Conservation (phyloP, 2,888 invertebrate genomes). For the Tromatobia lineatoria region DNA sequence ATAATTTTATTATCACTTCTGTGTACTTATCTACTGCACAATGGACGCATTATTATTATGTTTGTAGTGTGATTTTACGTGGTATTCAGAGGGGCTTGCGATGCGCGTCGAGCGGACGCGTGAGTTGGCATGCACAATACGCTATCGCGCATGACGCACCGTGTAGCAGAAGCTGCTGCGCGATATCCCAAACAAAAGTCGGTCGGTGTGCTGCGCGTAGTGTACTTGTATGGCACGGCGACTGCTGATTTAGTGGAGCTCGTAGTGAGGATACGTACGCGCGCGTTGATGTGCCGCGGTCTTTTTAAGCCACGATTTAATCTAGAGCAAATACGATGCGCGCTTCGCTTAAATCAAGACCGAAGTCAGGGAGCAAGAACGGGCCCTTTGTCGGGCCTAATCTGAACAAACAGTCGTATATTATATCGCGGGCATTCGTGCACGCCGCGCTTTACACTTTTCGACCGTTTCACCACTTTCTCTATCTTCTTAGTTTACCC, state of each 20-base stretch:
- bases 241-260: constrained; percentile 27
- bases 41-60: constrained; percentile 41
- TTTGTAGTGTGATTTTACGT: neutral
- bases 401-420: constrained; percentile 81
- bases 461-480: constrained; percentile 20
- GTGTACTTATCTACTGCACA: constrained; percentile 12
- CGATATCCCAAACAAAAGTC: constrained; percentile 41
- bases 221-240: neutral
- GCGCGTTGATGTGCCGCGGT: constrained; percentile 24
- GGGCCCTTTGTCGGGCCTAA: constrained; percentile 80
- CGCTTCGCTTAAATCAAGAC: constrained; percentile 78
- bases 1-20: constrained; percentile 9
- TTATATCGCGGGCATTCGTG: constrained; percentile 61
- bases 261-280: neutral
- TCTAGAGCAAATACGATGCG: constrained; percentile 80
- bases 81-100: constrained; percentile 5
- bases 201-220: neutral
- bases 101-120: constrained; percentile 6
- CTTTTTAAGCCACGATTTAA: constrained; percentile 72
- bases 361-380: constrained; percentile 76
- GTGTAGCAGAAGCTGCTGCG: neutral
- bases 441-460: neutral
- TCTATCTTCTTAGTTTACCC: neutral
- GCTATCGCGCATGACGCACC: constrained; percentile 19
- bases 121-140: constrained; percentile 41